Conservation (phyloP, 2,113 vertebrate genomes). For the Dermatemys mawii region DNA sequence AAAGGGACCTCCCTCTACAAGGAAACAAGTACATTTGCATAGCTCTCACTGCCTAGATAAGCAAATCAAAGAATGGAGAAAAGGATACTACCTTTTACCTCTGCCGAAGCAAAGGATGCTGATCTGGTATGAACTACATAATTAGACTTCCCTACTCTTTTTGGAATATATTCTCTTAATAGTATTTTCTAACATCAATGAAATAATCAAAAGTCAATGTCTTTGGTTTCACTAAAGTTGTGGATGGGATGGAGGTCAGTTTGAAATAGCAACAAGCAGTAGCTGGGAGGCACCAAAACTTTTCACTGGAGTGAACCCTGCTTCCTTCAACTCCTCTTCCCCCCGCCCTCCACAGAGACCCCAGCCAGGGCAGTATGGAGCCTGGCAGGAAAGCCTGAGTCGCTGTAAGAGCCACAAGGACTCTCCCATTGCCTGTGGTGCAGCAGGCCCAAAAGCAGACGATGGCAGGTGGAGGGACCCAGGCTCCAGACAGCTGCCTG, state of each 20-base stretch:
- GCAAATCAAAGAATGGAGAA: neutral
- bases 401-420: too few species aligned
- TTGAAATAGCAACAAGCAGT: neutral
- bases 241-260: neutral
- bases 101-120: neutral
- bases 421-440: too few species aligned
- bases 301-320: too few species aligned
- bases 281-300: too few species aligned
- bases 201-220: neutral
- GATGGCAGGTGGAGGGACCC: too few species aligned
- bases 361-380: too few species aligned
- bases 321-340: too few species aligned
- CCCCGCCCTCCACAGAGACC: too few species aligned
- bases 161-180: neutral
- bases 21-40: neutral
- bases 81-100: neutral
- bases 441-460: too few species aligned
- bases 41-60: neutral
- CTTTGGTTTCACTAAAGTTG: neutral
- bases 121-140: neutral
- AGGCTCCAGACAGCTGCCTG: too few species aligned
- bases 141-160: neutral
- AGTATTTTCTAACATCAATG: neutral
- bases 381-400: too few species aligned
- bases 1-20: neutral